phyloP scores from a whole-genome alignment of 1,140 invertebrate genomes.

The Nebria ingens region DNA sequence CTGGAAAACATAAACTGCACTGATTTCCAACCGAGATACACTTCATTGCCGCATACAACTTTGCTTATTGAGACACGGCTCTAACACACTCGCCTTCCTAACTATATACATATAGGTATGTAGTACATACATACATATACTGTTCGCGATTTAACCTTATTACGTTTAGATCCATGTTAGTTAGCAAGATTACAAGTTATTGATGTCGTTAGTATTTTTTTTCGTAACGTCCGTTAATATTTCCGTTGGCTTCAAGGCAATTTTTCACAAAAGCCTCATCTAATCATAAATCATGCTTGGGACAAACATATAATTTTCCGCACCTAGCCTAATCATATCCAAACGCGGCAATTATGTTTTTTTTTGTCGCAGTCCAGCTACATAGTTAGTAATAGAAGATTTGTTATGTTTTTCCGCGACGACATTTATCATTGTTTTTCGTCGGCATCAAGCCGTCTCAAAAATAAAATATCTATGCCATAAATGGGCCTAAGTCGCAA shows the following conservation, averaged over 20 bases:
- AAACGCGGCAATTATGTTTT: neutral
- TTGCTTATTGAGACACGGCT: too few relatives aligned
- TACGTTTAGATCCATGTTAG: neutral
- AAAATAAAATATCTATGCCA: constrained; percentile 3
- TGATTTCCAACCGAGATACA: constrained; percentile 6
- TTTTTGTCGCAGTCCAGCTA: neutral
- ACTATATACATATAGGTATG: too few relatives aligned
- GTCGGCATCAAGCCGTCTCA: neutral
- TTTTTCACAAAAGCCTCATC: neutral
- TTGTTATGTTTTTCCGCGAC: neutral
- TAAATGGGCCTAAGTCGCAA: neutral
- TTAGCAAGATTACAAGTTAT: neutral
- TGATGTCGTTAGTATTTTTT: constrained; percentile 4
- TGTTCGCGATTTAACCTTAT: neutral
- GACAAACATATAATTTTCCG: neutral
- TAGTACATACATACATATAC: neutral
- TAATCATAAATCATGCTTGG: neutral
- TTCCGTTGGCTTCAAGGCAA: neutral
- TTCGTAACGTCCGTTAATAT: neutral
- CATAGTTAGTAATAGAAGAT: neutral
- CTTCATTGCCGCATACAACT: constrained; percentile 3
- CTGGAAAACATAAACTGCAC: constrained; percentile 6
- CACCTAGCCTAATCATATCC: constrained; percentile 5
- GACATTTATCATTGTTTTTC: constrained; percentile 8
- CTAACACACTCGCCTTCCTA: too few relatives aligned